Percentiles rank a stretch among this genome's conserved stretches.
Conservation (phyloP, 2,888 invertebrate genomes). For the Yponomeuta evonymella region DNA sequence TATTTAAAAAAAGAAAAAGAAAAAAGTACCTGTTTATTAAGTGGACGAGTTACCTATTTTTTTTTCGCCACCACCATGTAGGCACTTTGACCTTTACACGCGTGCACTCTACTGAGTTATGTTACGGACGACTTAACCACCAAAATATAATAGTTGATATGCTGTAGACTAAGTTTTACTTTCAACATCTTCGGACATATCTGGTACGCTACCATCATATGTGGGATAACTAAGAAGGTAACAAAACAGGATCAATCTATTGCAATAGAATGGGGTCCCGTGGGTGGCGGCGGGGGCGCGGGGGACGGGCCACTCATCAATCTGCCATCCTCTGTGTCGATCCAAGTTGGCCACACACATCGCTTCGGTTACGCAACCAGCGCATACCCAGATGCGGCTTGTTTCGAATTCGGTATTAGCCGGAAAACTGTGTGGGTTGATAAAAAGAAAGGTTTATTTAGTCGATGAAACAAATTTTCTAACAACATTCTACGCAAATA, state of each 20-base stretch:
- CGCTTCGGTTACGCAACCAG: constrained; percentile 10
- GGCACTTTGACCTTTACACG: no score
- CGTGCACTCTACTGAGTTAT: no score
- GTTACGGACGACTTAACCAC: no score
- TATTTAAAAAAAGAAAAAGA: no score
- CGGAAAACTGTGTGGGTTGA: background rate
- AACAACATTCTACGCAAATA: background rate
- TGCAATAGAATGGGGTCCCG: constrained; percentile 35
- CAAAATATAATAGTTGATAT: no score
- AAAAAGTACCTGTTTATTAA: no score
- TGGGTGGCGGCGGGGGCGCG: constrained; percentile 30
- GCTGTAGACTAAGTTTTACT: background rate
- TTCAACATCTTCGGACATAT: constrained; percentile 2
- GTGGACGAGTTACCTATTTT: no score
- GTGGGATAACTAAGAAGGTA: constrained; percentile 28
- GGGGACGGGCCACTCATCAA: constrained; percentile 49
- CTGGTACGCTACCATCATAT: background rate
- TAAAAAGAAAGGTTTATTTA: background rate
- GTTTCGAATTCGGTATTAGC: background rate
- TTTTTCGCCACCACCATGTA: no score
- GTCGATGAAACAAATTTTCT: background rate
- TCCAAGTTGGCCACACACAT: constrained; percentile 53
- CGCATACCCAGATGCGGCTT: constrained; percentile 3
- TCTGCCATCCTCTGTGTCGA: constrained; percentile 59
- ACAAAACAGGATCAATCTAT: constrained; percentile 48